phyloP scores from a whole-genome alignment of 2,797 vertebrate species.

The Microctenopoma stevenorrisi region DNA sequence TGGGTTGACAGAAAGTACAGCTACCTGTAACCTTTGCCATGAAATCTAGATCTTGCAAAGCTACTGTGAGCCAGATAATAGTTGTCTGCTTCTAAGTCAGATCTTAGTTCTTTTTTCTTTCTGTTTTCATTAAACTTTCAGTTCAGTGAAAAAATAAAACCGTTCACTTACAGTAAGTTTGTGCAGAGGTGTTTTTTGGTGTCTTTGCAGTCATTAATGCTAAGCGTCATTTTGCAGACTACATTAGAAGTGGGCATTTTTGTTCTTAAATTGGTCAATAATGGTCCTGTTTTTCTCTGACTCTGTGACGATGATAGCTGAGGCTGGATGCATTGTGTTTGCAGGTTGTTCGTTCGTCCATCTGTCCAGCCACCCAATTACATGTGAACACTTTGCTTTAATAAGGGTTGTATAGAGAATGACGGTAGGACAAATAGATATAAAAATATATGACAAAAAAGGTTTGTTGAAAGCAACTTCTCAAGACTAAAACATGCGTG shows the following conservation, averaged over 20 bases:
- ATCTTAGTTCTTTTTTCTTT: neutral
- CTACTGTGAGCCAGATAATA: conserved; percentile 28
- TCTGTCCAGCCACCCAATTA: no score
- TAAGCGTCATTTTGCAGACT: conserved; percentile 24
- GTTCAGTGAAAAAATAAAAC: neutral
- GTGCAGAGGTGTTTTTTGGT: neutral
- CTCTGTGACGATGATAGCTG: no score
- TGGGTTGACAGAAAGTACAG: conserved; percentile 56
- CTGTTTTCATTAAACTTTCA: conserved; percentile 18
- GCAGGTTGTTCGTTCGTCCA: no score
- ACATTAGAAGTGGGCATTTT: conserved; percentile 16
- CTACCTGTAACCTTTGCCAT: conserved; percentile 56
- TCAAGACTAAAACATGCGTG: no score
- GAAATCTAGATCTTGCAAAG: conserved; percentile 42
- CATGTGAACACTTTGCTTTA: neutral
- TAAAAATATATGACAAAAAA: no score
- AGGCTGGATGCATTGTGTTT: no score
- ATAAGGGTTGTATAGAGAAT: conserved; percentile 24
- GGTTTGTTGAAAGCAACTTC: no score
- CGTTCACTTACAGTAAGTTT: neutral
- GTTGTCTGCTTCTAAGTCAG: conserved; percentile 7
- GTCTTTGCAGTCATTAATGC: conserved; percentile 24
- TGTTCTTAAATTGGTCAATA: conserved; percentile 19
- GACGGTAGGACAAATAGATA: neutral
- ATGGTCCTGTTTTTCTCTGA: conserved; percentile 5